phyloP scores from a whole-genome alignment of 2,888 invertebrate species.

The Diogma glabrata region DNA sequence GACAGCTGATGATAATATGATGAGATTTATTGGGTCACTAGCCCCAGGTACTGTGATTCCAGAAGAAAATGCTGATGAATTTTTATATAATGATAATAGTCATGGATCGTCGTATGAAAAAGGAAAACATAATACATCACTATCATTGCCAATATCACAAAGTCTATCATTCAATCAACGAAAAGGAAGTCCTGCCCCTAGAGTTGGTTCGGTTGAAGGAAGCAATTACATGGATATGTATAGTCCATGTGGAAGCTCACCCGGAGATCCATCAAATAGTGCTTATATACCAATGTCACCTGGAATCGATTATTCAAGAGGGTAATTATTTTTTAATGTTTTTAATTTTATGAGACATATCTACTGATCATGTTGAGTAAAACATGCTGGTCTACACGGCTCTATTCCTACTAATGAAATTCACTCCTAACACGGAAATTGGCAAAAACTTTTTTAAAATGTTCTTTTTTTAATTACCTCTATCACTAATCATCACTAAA shows the following conservation, averaged over 20 bases:
- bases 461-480: no score
- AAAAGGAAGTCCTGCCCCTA: slow-evolving; percentile 19
- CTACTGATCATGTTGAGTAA: no score
- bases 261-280: slow-evolving; percentile 30
- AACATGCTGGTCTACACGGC: no score
- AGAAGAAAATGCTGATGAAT: slow-evolving; percentile 44
- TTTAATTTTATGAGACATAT: neutral
- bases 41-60: slow-evolving; percentile 39
- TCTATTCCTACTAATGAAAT: no score
- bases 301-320: slow-evolving; percentile 24
- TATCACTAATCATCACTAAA: no score
- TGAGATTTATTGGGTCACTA: slow-evolving; percentile 20
- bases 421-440: no score
- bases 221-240: slow-evolving; percentile 39
- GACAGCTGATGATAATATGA: slow-evolving; percentile 44
- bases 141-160: slow-evolving; percentile 13
- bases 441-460: no score
- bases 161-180: slow-evolving; percentile 10
- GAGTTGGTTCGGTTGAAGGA: slow-evolving; percentile 18
- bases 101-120: slow-evolving; percentile 12
- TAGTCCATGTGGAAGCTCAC: slow-evolving; percentile 41
- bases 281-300: slow-evolving; percentile 46
- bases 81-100: slow-evolving; percentile 18
- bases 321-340: slow-evolving; percentile 15
- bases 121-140: neutral